A percentile compares a stretch with the other conserved stretches of the same genome.
Evolutionary conservation across 2,888 invertebrate genomes (phyloP).

Genomic region (Cryptocephalus moraei): DNA sequence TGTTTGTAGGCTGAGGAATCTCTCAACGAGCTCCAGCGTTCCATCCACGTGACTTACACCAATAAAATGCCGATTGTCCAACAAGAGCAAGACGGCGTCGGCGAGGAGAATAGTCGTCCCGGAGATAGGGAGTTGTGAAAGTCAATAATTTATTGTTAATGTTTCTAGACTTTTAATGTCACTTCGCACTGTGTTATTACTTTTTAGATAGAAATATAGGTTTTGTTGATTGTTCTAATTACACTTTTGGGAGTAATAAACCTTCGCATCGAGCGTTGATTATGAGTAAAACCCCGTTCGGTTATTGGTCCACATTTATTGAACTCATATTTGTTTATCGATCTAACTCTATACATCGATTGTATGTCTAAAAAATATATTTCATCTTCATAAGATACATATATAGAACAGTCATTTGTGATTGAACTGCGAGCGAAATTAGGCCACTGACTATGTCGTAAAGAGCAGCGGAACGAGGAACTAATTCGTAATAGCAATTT

Average conservation of each 20-base stretch:
- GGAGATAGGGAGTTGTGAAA: background rate
- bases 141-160: slow-evolving; percentile 14
- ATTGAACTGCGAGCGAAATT: too few relatives aligned
- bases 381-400: too few relatives aligned
- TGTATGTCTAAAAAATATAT: too few relatives aligned
- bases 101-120: background rate
- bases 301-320: too few relatives aligned
- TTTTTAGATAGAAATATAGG: slow-evolving; percentile 20
- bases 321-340: too few relatives aligned
- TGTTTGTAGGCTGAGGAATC: slow-evolving; percentile 63
- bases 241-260: slow-evolving; percentile 4
- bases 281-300: too few relatives aligned
- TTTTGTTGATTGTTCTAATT: slow-evolving; percentile 27
- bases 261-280: background rate
- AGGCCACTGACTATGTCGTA: too few relatives aligned
- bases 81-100: slow-evolving; percentile 19
- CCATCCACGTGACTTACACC: slow-evolving; percentile 45
- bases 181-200: slow-evolving; percentile 28
- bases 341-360: too few relatives aligned
- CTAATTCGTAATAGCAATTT: too few relatives aligned
- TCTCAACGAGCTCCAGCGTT: slow-evolving; percentile 58
- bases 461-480: too few relatives aligned
- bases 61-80: slow-evolving; percentile 44
- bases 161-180: slow-evolving; percentile 20
- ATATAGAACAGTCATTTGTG: too few relatives aligned